phyloP scores from a whole-genome alignment of 2,113 vertebrate genomes.

The Pimephales promelas region DNA sequence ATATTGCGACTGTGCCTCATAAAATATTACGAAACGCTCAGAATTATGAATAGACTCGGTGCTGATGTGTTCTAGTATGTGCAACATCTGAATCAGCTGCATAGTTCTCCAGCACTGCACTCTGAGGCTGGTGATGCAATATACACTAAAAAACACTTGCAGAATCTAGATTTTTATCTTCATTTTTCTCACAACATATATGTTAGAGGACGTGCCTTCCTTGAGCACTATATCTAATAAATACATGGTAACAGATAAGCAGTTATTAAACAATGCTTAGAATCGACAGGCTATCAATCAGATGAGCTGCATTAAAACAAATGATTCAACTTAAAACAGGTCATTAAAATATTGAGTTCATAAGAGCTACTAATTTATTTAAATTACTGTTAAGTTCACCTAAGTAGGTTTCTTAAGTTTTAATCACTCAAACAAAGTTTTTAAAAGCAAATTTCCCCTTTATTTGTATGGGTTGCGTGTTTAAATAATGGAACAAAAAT shows the following conservation, averaged over 20 bases:
- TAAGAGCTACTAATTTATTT: not conserved
- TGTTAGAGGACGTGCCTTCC: not conserved
- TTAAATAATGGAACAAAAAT: not conserved
- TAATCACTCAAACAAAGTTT: not conserved
- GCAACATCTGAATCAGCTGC: conserved; percentile 62
- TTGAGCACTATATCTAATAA: not conserved
- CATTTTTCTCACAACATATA: not conserved
- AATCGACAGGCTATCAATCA: not conserved
- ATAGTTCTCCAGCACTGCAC: conserved; percentile 52
- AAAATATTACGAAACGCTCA: conserved; percentile 50
- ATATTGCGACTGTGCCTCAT: conserved; percentile 35
- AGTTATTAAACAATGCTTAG: not conserved
- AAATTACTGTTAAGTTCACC: not conserved
- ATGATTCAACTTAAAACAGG: not conserved
- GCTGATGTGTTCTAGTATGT: conserved; percentile 23
- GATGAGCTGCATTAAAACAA: not conserved
- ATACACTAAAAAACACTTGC: conserved; percentile 1
- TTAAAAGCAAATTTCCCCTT: not conserved
- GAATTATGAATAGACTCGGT: conserved; percentile 43
- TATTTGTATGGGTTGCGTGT: not conserved
- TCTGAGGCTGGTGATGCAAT: conserved; percentile 31
- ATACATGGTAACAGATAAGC: not conserved
- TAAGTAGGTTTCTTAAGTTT: not conserved
- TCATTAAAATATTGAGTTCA: not conserved
- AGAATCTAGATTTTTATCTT: not conserved